Percentiles rank a stretch among this genome's conserved stretches.
These are phyloP conservation scores for Leucoma salicis DNA, from an alignment of 2,888 invertebrate species.

Conservation along the genomic window DNA sequence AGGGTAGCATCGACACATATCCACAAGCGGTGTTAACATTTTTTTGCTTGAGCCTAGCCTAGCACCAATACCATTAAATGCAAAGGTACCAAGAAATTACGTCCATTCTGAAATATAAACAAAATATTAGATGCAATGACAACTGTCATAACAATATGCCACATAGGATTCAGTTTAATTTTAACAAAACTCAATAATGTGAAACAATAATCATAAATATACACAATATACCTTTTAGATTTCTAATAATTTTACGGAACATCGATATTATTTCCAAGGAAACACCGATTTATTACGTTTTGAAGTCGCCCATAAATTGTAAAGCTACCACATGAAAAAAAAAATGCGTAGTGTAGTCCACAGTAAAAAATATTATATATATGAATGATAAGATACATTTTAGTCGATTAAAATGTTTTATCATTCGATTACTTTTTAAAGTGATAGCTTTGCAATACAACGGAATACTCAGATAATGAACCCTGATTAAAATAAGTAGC, in stretches of 20 bases:
- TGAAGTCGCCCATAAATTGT: constrained; percentile 54
- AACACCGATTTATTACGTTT: constrained; percentile 77
- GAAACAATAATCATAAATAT: background rate
- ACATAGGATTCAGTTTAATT: constrained; percentile 53
- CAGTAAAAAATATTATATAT: too few relatives aligned
- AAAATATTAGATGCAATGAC: constrained; percentile 67
- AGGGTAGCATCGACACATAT: constrained; percentile 46
- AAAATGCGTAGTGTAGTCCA: too few relatives aligned
- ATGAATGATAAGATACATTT: too few relatives aligned
- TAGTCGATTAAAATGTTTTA: too few relatives aligned
- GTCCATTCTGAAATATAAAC: constrained; percentile 77
- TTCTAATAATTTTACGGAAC: constrained; percentile 47
- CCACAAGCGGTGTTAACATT: constrained; percentile 54
- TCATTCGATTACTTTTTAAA: too few relatives aligned
- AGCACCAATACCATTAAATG: constrained; percentile 29
- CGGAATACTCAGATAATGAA: too few relatives aligned
- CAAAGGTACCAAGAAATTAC: constrained; percentile 39
- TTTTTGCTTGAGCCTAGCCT: constrained; percentile 38
- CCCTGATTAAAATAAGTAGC: too few relatives aligned
- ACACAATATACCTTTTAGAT: constrained; percentile 44
- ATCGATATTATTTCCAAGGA: constrained; percentile 80
- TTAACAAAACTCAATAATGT: constrained; percentile 12
- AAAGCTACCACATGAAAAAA: constrained; percentile 41
- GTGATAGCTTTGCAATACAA: too few relatives aligned
- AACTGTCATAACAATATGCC: constrained; percentile 79